Evolutionary conservation across 2,797 vertebrate species (phyloP).

Genomic region (Phrynocephalus guinanensis): DNA sequence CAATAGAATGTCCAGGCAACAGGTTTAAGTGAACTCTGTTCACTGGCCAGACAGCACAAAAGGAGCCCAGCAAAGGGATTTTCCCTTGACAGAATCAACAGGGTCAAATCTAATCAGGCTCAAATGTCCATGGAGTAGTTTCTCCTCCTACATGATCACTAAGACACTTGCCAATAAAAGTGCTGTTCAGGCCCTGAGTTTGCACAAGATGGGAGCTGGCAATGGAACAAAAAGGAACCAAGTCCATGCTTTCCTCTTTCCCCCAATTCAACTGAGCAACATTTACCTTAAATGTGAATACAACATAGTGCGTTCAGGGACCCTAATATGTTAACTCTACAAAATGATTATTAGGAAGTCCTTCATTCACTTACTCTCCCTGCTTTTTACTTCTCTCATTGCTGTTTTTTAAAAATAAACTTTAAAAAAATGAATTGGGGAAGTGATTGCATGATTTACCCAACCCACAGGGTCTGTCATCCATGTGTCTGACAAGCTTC

Average conservation of each 20-base stretch:
- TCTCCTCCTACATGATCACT: not conserved
- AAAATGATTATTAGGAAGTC: not conserved
- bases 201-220: not conserved
- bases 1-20: constrained; percentile 62
- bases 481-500: not conserved
- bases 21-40: constrained; percentile 62
- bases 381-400: not conserved
- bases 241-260: not conserved
- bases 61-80: constrained; percentile 7
- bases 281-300: not conserved
- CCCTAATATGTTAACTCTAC: no score
- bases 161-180: not conserved
- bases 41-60: constrained; percentile 39
- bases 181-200: not conserved
- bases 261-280: no score
- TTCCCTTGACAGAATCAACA: constrained; percentile 28
- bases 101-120: constrained; percentile 22
- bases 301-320: not conserved
- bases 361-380: not conserved
- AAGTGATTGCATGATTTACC: not conserved
- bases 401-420: not conserved
- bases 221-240: not conserved
- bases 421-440: not conserved
- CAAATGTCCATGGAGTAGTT: constrained; percentile 38
- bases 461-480: not conserved